Base-by-base conservation (phyloP, 2,888 invertebrate genomes). In the Ditylenchus weischeri region DNA sequence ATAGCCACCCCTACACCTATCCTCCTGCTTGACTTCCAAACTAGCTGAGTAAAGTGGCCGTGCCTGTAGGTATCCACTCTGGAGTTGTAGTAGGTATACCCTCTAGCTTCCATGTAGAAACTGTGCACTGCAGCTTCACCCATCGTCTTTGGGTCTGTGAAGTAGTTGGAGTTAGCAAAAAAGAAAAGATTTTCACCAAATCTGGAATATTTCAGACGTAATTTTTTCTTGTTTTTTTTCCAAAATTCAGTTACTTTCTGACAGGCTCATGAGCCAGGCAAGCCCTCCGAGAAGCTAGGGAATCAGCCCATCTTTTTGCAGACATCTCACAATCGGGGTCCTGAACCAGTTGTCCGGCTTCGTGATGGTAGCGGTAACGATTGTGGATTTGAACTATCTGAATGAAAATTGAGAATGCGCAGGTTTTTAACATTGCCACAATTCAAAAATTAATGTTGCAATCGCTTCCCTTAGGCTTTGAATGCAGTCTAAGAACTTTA, bases 21-120 rank as follows among this genome's bases (percentile, higher is more conserved):
- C 18, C 70, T 66, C 2, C 73, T 64, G 19, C 76, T 73, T 0
- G 73, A 64, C 35, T 71, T 66, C 80, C 80, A 80, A 38, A 80
- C 67, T 38, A 80, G 69, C 69, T 80, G 80, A 15, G 80, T 79
- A 69, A 79, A 80, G 69, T 80, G 80, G 38, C 79, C 79, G 21
- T 73, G 74, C 57, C 72, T 71, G 69, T 70, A 74, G 54, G 48
- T 50, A 54, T 69, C 72, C 48, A 49, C 48, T 23, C 68, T 48
- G n/a, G 65, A 19, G 35, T 50, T 48, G 29, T 36, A 57, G 62
- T 78, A 78, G 60, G 75, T 74, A 63, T 80, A 79, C 62, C 71
- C 71, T 57, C 70, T 69, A 19, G 74, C 73, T 66, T 80, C 80
- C 19, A 77, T 67, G 57, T 80, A 79, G 68, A 79, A 80, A 19